These are phyloP conservation scores for Syritta pipiens DNA, from an alignment of 2,888 invertebrate species.

Conservation along the genomic window DNA sequence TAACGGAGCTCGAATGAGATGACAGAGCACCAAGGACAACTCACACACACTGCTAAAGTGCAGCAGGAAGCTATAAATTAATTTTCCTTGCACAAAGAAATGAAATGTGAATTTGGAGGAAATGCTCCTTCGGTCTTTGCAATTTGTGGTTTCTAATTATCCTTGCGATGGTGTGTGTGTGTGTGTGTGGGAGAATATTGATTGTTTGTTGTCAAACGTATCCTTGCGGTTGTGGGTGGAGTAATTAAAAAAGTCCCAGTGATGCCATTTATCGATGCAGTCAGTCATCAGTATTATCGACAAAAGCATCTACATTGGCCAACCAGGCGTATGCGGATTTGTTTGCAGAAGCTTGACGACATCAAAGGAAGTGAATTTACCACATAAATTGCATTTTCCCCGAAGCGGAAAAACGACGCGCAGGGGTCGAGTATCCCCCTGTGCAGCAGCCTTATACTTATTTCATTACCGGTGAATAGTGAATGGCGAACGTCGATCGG, in stretches of 20 bases:
- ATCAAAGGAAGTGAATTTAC: slow-evolving; percentile 47
- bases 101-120: background rate
- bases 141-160: slow-evolving; percentile 8
- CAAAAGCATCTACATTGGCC: background rate
- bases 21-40: background rate
- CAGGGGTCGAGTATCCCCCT: too few species aligned
- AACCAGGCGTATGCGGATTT: slow-evolving; percentile 12
- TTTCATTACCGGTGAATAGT: slow-evolving; percentile 2
- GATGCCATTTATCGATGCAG: background rate
- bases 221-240: background rate
- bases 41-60: background rate
- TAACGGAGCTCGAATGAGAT: slow-evolving; percentile 6
- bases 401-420: slow-evolving; percentile 22
- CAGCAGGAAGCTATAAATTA: slow-evolving; percentile 33
- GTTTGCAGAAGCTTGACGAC: slow-evolving; percentile 23
- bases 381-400: slow-evolving; percentile 41
- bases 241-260: slow-evolving; percentile 14
- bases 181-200: background rate
- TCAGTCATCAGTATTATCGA: background rate
- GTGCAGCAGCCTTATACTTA: slow-evolving; percentile 8
- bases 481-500: too few species aligned
- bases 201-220: slow-evolving; percentile 11
- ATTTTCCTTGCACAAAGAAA: slow-evolving; percentile 7
- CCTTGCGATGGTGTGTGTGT: background rate
- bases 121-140: background rate